phyloP scores from a whole-genome alignment of 1,140 invertebrate species.

The Zaprionus kolodkinae region DNA sequence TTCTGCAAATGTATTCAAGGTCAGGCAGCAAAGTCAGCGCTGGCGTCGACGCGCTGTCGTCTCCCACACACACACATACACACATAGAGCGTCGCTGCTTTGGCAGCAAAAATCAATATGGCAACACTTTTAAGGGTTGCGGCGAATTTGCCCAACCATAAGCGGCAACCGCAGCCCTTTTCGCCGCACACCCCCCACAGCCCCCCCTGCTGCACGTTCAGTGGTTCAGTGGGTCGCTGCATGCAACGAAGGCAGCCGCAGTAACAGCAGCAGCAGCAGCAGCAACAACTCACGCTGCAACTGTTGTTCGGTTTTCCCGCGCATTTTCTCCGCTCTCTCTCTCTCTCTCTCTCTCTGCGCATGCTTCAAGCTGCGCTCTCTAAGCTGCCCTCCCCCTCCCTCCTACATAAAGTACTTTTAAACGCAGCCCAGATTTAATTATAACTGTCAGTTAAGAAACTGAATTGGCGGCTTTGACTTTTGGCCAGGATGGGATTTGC shows the following conservation, averaged over 20 bases:
- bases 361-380: slow-evolving; percentile 21
- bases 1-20: slow-evolving; percentile 77
- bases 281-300: slow-evolving; percentile 22
- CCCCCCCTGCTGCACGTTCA: slow-evolving; percentile 19
- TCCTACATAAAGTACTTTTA: slow-evolving; percentile 11
- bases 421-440: slow-evolving; percentile 39
- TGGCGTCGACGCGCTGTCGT: slow-evolving; percentile 36
- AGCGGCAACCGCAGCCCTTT: slow-evolving; percentile 27
- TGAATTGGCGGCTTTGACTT: slow-evolving; percentile 18
- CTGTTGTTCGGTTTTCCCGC: slow-evolving; percentile 71
- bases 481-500: not conserved
- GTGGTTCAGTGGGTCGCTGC: slow-evolving; percentile 78
- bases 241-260: slow-evolving; percentile 52
- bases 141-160: slow-evolving; percentile 63
- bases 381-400: not conserved
- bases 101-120: slow-evolving; percentile 71
- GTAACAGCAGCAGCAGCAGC: slow-evolving; percentile 4
- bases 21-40: slow-evolving; percentile 72
- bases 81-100: not conserved
- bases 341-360: slow-evolving; percentile 46
- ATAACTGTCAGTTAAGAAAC: slow-evolving; percentile 24
- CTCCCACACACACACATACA: slow-evolving; percentile 13
- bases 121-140: slow-evolving; percentile 82
- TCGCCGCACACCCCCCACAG: not conserved
- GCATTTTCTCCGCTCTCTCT: slow-evolving; percentile 63